phyloP scores from a whole-genome alignment of 2,888 invertebrate species.

The Abscondita cerata region DNA sequence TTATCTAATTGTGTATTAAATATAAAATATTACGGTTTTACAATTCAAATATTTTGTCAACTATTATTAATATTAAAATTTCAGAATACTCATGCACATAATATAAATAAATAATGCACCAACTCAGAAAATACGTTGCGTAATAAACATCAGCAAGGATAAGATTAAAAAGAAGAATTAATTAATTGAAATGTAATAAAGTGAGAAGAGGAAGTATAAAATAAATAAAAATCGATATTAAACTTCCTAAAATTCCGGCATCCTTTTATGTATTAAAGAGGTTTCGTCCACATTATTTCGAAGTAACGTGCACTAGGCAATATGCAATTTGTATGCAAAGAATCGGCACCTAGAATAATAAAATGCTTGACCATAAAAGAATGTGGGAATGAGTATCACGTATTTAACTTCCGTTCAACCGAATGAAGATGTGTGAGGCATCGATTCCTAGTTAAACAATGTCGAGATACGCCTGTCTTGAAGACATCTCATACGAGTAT shows the following conservation, averaged over 20 bases:
- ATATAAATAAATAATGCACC: too few species aligned
- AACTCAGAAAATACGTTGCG: too few species aligned
- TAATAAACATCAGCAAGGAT: too few species aligned
- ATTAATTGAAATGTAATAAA: too few species aligned
- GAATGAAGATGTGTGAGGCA: conserved; percentile 57
- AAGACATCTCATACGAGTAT: conserved; percentile 26
- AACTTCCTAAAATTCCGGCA: conserved; percentile 2
- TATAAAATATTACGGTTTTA: too few species aligned
- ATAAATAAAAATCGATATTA: too few species aligned
- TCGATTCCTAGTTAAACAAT: conserved; percentile 53
- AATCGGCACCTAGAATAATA: conserved; percentile 42
- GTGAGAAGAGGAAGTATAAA: too few species aligned
- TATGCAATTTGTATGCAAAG: conserved; percentile 53
- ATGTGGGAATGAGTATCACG: conserved; percentile 54
- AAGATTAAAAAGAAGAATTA: too few species aligned
- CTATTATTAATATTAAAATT: too few species aligned
- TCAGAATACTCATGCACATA: too few species aligned
- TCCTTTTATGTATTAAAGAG: conserved; percentile 1
- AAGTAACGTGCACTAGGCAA: conserved; percentile 10
- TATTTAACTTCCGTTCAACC: conserved; percentile 54
- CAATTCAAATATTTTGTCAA: too few species aligned
- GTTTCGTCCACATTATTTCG: background rate
- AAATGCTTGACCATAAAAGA: conserved; percentile 54
- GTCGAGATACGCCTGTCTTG: conserved; percentile 37
- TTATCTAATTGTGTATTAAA: too few species aligned